These are phyloP conservation scores for Lateolabrax maculatus DNA, from an alignment of 2,797 vertebrate species.

Conservation along the genomic window DNA sequence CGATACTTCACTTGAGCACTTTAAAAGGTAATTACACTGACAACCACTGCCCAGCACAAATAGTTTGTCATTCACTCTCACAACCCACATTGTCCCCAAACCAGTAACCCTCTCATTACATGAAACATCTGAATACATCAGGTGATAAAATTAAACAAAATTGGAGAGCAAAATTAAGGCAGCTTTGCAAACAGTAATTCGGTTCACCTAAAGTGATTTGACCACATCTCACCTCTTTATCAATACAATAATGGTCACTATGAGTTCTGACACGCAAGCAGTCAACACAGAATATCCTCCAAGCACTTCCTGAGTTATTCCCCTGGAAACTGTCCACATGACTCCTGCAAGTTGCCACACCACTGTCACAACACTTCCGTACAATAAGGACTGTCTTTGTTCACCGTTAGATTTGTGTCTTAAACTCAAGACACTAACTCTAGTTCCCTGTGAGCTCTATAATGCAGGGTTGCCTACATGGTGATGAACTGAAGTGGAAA, in stretches of 20 bases:
- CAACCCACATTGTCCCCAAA: no score
- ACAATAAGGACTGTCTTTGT: slow-evolving; percentile 19
- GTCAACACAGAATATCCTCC: neutral
- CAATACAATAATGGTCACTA: neutral
- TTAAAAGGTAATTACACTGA: neutral
- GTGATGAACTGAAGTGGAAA: neutral
- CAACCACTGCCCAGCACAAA: neutral
- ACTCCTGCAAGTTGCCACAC: slow-evolving; percentile 6
- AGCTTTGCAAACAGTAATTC: neutral
- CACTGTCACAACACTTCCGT: neutral
- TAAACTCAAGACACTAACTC: neutral
- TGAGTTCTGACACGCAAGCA: neutral
- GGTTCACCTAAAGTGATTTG: neutral
- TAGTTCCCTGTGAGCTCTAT: neutral
- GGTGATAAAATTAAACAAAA: neutral
- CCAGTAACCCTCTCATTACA: neutral
- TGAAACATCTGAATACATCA: neutral
- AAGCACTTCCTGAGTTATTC: neutral
- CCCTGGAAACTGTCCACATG: slow-evolving; percentile 19
- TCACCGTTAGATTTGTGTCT: slow-evolving; percentile 1
- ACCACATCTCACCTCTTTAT: neutral
- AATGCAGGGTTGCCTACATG: neutral
- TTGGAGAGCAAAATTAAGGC: no score
- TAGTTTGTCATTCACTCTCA: neutral
- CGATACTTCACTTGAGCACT: no score